Evolutionary conservation across 2,888 invertebrate genomes (phyloP).

Genomic region (Scrobipalpa atriplicella): DNA sequence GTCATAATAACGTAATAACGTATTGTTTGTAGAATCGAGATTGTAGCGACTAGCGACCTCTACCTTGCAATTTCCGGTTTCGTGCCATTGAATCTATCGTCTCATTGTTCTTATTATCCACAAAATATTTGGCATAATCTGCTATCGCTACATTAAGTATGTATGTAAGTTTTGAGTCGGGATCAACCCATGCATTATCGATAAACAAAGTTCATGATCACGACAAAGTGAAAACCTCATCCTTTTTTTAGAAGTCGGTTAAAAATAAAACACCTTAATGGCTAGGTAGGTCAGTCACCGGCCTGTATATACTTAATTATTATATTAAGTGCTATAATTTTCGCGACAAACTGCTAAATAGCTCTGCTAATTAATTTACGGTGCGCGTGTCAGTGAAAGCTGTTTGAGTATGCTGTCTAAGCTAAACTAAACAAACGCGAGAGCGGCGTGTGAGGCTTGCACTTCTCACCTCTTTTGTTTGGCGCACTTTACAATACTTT

Average conservation of each 20-base stretch:
- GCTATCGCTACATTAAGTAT: too few species aligned
- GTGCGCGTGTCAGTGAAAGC: neutral
- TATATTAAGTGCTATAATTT: neutral
- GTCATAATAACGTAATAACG: too few species aligned
- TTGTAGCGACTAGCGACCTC: neutral
- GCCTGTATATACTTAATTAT: neutral
- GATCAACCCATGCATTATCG: too few species aligned
- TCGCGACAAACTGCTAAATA: neutral
- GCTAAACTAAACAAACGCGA: neutral
- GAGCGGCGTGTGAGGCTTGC: neutral
- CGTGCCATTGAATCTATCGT: neutral
- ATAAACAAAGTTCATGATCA: too few species aligned
- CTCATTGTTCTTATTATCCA: neutral
- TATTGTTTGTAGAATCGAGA: too few species aligned
- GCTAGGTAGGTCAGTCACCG: neutral
- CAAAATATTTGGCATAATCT: neutral
- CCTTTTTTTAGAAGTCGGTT: too few species aligned
- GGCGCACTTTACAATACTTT: neutral
- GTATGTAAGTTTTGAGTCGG: too few species aligned
- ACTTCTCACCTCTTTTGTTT: conserved; percentile 5
- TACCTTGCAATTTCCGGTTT: neutral
- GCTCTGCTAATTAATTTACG: neutral
- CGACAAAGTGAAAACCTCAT: too few species aligned
- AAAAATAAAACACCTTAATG: too few species aligned
- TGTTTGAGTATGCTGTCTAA: neutral